Conservation (phyloP, 2,113 vertebrate genomes). For the Nycticebus coucang region DNA sequence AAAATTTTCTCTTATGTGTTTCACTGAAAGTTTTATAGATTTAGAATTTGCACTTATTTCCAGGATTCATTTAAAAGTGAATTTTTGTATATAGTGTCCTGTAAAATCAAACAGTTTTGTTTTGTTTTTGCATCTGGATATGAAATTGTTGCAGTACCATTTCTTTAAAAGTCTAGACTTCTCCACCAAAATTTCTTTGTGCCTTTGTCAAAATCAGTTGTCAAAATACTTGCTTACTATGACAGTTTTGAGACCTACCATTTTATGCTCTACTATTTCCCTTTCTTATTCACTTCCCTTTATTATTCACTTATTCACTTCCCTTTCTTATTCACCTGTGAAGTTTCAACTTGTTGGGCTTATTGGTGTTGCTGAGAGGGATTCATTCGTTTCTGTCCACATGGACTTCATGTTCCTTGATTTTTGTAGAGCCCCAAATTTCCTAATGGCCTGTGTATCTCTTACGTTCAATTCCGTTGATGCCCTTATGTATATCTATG, state of each 20-base stretch:
- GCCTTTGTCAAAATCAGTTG: neutral
- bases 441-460: neutral
- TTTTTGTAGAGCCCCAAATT: no score
- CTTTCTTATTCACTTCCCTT: no score
- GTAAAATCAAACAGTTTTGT: neutral
- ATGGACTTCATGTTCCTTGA: no score
- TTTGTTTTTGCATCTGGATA: neutral
- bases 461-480: neutral
- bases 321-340: no score
- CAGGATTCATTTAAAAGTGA: neutral
- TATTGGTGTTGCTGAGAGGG: no score
- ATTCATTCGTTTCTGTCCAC: no score
- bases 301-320: no score
- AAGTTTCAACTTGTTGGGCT: no score
- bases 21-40: neutral
- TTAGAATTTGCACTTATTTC: neutral
- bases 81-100: neutral
- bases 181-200: fast-evolving
- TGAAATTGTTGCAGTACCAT: neutral
- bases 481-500: neutral
- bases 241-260: no score
- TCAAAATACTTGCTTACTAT: neutral
- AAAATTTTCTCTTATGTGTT: neutral
- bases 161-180: neutral
- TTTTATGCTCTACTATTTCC: no score